These are phyloP conservation scores for Temnothorax curvispinosus DNA, from an alignment of 1,140 invertebrate genomes.

Conservation along the genomic window DNA sequence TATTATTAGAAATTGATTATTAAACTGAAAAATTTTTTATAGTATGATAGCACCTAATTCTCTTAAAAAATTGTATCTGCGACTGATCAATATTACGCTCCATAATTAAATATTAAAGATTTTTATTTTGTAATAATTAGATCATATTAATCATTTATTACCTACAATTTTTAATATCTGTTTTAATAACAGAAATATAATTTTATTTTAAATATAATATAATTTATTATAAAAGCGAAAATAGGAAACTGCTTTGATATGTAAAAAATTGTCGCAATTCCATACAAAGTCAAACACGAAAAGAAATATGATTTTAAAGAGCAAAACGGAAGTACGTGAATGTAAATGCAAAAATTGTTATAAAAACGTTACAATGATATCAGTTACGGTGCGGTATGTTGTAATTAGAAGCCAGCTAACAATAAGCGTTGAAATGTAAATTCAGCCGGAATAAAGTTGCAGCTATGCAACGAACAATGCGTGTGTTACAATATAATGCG, in stretches of 20 bases:
- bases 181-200: neutral
- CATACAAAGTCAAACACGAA: neutral
- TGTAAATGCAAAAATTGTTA: neutral
- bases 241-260: neutral
- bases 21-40: neutral
- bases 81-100: neutral
- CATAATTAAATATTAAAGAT: too few species aligned
- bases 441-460: slow-evolving; percentile 18
- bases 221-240: neutral
- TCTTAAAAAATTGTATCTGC: neutral
- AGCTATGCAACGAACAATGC: slow-evolving; percentile 12
- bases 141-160: neutral
- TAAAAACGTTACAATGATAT: neutral
- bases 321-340: neutral
- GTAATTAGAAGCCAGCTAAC: slow-evolving; percentile 9
- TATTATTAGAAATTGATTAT: neutral
- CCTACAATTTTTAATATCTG: neutral
- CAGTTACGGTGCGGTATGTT: neutral
- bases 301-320: neutral
- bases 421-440: slow-evolving; percentile 9
- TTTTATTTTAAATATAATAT: neutral
- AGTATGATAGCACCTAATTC: neutral
- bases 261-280: neutral
- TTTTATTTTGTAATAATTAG: neutral
- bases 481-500: neutral